phyloP scores from a whole-genome alignment of 2,113 vertebrate genomes.

The Hydropotes inermis region DNA sequence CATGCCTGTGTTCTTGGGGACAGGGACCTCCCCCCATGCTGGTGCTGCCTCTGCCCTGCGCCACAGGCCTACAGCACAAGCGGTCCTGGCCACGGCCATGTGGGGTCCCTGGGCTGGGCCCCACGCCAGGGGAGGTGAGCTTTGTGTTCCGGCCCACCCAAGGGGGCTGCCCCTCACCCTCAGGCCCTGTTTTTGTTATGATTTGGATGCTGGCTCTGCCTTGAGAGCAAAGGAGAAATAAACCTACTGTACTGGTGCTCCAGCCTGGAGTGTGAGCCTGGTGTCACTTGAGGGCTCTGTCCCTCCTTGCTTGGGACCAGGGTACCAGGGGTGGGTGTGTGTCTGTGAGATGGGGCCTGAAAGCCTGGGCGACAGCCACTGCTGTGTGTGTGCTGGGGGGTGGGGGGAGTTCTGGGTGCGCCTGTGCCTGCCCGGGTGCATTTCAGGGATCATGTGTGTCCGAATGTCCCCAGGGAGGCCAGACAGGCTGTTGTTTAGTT shows the following conservation, averaged over 20 bases:
- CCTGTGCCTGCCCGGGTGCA: neutral
- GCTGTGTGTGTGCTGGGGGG: neutral
- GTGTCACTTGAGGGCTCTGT: neutral
- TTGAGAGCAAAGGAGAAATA: conserved; percentile 47
- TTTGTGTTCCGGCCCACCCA: neutral
- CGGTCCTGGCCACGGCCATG: neutral
- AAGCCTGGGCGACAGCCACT: neutral
- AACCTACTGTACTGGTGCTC: neutral
- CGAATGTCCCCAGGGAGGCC: neutral
- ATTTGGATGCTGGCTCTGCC: neutral
- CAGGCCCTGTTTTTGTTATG: neutral
- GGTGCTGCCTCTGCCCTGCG: conserved; percentile 22
- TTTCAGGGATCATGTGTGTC: neutral
- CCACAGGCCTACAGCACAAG: neutral
- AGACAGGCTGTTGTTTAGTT: neutral
- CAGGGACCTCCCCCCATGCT: neutral
- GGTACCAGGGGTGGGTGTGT: accelerated
- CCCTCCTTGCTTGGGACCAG: neutral
- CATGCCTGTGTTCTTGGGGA: neutral
- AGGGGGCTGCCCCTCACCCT: neutral
- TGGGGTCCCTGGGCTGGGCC: neutral
- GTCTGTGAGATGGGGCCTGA: neutral
- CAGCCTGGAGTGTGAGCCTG: neutral
- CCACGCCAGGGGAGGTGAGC: neutral
- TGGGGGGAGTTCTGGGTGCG: accelerated